phyloP scores from a whole-genome alignment of 2,888 invertebrate species.

The Pammene fasciana region DNA sequence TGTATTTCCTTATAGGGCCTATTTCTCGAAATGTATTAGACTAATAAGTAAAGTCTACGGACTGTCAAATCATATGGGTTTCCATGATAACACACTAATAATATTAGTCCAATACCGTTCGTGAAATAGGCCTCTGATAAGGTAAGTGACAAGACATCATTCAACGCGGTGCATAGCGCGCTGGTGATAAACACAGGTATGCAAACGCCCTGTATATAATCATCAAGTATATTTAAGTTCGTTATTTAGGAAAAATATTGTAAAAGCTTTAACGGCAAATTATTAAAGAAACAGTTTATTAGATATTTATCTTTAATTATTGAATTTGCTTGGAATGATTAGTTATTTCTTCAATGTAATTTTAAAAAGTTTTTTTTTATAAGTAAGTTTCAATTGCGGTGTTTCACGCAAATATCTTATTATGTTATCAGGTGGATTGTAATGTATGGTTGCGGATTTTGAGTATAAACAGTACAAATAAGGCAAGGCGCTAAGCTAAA shows the following conservation, averaged over 20 bases:
- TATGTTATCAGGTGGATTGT: background rate
- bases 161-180: background rate
- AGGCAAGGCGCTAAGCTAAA: background rate
- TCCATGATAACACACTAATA: too few relatives aligned
- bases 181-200: background rate
- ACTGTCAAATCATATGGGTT: too few relatives aligned
- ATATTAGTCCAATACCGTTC: too few relatives aligned
- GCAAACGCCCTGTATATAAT: constrained; percentile 3
- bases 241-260: constrained; percentile 11
- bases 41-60: too few relatives aligned
- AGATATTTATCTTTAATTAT: background rate
- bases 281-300: background rate
- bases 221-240: background rate
- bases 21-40: too few relatives aligned
- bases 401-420: background rate
- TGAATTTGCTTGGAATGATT: background rate
- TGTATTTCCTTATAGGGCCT: too few relatives aligned
- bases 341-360: background rate
- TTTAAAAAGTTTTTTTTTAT: background rate
- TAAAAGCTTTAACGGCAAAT: constrained; percentile 30
- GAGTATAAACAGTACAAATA: constrained; percentile 11
- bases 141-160: background rate
- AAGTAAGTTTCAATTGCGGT: background rate
- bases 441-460: background rate
- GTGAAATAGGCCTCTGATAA: too few relatives aligned